phyloP scores from a whole-genome alignment of 1,140 invertebrate genomes.

The Alviniconcha marisindica region DNA sequence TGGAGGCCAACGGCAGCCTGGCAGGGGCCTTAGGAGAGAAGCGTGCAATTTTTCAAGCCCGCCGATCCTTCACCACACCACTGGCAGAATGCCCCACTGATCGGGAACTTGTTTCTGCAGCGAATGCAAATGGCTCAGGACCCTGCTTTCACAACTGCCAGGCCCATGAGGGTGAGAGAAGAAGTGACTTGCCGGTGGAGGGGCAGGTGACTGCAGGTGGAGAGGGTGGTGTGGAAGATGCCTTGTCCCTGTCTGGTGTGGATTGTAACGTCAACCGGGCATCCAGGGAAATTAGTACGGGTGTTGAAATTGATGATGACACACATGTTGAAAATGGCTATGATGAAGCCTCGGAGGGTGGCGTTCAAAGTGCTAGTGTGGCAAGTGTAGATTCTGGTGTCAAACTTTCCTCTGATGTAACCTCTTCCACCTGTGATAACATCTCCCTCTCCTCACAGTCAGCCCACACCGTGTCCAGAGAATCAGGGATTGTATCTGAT shows the following conservation, averaged over 20 bases:
- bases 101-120: background rate
- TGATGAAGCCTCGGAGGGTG: background rate
- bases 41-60: slow-evolving; percentile 42
- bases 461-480: background rate
- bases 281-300: background rate
- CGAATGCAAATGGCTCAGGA: background rate
- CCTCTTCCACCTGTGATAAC: background rate
- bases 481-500: background rate
- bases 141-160: too few relatives aligned
- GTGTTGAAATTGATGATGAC: background rate
- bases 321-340: background rate
- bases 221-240: background rate
- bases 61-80: slow-evolving; percentile 41
- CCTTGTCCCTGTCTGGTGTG: background rate
- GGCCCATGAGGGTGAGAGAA: too few relatives aligned
- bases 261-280: background rate
- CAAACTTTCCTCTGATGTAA: background rate
- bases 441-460: background rate
- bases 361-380: background rate
- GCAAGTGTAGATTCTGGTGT: slow-evolving; percentile 3
- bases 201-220: background rate
- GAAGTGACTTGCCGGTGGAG: too few relatives aligned
- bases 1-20: background rate
- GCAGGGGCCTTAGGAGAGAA: slow-evolving; percentile 45
- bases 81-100: slow-evolving; percentile 3